phyloP scores from a whole-genome alignment of 2,888 invertebrate species.

The Aspidapion aeneum region DNA sequence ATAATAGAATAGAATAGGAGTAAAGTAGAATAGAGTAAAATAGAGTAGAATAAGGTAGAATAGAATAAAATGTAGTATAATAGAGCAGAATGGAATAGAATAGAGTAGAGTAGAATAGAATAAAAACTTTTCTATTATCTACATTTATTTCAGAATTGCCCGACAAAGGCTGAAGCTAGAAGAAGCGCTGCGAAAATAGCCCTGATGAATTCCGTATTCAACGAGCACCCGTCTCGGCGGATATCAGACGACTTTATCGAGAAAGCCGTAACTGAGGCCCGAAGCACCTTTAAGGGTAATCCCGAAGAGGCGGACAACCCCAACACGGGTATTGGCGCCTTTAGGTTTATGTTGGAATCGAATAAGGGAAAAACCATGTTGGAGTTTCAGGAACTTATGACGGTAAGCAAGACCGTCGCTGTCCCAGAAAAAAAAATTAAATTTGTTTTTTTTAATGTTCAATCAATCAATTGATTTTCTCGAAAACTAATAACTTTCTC shows the following conservation, averaged over 20 bases:
- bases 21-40: too few relatives aligned
- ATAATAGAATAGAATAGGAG: too few relatives aligned
- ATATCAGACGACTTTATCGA: slow-evolving; percentile 94
- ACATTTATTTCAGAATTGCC: slow-evolving; percentile 84
- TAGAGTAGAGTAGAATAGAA: too few relatives aligned
- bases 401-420: too few relatives aligned
- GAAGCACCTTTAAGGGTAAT: slow-evolving; percentile 74
- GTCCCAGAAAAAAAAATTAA: too few relatives aligned
- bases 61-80: too few relatives aligned
- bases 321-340: slow-evolving; percentile 69
- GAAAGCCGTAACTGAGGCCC: slow-evolving; percentile 89
- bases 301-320: slow-evolving; percentile 60
- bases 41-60: too few relatives aligned
- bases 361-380: slow-evolving; percentile 93
- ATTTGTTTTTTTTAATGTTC: too few relatives aligned
- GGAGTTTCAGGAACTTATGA: slow-evolving; percentile 93
- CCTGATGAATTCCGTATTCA: slow-evolving; percentile 94
- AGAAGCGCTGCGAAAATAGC: slow-evolving; percentile 94
- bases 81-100: too few relatives aligned
- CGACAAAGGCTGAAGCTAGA: slow-evolving; percentile 91
- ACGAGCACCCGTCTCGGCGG: slow-evolving; percentile 89
- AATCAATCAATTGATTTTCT: too few relatives aligned
- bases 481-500: too few relatives aligned
- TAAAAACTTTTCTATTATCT: too few relatives aligned
- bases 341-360: slow-evolving; percentile 71